Base-by-base conservation (phyloP, 2,888 invertebrate species). In the Ochropacha duplaris region DNA sequence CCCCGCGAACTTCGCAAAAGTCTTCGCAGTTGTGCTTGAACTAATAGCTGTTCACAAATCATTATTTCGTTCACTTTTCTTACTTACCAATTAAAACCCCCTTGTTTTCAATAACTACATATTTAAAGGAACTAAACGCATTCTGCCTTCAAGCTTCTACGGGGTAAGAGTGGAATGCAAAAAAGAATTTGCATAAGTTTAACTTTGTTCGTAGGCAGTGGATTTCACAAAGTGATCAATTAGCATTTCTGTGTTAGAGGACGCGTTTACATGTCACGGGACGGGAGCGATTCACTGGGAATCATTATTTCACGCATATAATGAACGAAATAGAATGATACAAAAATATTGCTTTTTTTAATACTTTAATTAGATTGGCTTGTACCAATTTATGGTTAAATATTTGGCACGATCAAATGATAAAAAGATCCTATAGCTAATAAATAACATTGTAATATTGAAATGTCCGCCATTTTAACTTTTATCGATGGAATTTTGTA, bases 171-270 rank as follows among this genome's bases (percentile, higher is more conserved):
- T 61, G 85, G 88, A 83, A 88, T 88, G 87, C 82, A 79, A 86
- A 86, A 82, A 83, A 76, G 62, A 74, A 76, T 78, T 82, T 79
- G 79, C 83, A 72, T 78, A 66, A 66, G 71, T 80, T 75, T 76
- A 78, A 74, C 44, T 78, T 75, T 74, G 81, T 74, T 71, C 72
- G 67, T 62, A 64, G 59, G 66, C 75, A 69, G 79, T 77, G 78
- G 75, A 78, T 78, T 79, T 72, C 78, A 82, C 86, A 86, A 84
- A 82, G 84, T 77, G 79, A 82, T 83, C 86, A 87, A 87, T 89
- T 88, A 88, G 88, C 87, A 85, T 87, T 81, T 80, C 74, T 72
- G 72, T 80, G 82, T 81, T 77, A 79, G 65, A 68, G 65, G 62
- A 26, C 55, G 19, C 44, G 44, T 44, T 44, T 44, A 44, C 44